Evolutionary conservation across 64 coral and sea anemone genomes (phyloP).

Genomic region (Catalaphyllia jardinei): DNA sequence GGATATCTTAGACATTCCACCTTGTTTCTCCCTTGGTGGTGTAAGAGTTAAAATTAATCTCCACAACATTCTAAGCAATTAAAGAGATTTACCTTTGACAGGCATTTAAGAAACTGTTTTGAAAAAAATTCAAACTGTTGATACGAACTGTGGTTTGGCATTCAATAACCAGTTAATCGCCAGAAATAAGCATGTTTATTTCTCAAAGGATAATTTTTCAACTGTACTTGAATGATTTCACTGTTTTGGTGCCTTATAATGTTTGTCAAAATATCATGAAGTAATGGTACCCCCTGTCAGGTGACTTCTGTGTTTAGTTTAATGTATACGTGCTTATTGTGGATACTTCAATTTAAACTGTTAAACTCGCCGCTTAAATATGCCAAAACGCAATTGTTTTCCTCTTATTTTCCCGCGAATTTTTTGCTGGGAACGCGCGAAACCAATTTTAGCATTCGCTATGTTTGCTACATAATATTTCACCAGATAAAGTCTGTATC

Average conservation of each 20-base stretch:
- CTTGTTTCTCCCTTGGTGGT: neutral
- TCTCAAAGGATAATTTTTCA: too few species aligned
- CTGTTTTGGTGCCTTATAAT: neutral
- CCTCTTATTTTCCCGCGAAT: neutral
- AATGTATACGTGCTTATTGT: neutral
- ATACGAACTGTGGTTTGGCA: neutral
- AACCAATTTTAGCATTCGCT: neutral
- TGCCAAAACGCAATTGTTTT: neutral
- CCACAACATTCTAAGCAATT: conserved; percentile 1
- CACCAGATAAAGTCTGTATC: neutral
- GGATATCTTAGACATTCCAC: neutral
- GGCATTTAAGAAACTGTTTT: neutral
- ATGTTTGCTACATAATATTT: neutral
- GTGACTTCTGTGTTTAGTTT: conserved; percentile 5
- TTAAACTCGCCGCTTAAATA: neutral
- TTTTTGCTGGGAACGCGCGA: neutral
- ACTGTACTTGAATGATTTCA: too few species aligned
- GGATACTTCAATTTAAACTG: neutral
- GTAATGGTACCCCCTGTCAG: neutral
- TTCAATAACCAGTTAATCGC: too few species aligned
- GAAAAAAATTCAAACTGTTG: neutral
- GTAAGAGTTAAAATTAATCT: neutral
- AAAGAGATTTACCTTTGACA: neutral
- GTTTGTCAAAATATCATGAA: neutral
- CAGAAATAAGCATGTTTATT: too few species aligned